Conservation (phyloP, 2,888 invertebrate species). For the Aradus depressus region DNA sequence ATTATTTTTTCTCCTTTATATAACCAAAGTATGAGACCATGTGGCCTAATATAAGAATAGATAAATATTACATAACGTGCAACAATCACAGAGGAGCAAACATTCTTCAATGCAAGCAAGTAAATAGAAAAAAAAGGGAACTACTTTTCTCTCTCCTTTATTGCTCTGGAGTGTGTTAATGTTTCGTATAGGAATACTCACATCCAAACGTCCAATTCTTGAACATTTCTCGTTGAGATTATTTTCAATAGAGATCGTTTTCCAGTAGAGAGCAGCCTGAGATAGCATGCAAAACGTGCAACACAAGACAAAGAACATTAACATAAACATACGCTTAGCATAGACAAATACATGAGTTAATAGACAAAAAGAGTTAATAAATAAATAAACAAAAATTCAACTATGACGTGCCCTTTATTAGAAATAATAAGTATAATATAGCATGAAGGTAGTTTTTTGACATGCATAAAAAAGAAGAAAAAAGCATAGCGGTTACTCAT, state of each 20-base stretch:
- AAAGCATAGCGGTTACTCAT: no score
- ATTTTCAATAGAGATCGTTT: conserved; percentile 27
- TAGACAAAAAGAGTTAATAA: neutral
- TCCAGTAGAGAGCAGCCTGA: conserved; percentile 31
- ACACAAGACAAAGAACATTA: conserved; percentile 1
- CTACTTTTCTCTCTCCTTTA: no score
- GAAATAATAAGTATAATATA: no score
- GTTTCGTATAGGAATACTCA: no score
- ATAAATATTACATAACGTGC: neutral
- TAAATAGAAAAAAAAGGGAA: no score
- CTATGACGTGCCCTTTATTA: neutral
- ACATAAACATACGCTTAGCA: neutral
- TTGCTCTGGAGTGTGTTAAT: no score
- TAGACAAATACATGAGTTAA: neutral
- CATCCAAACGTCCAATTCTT: conserved; percentile 23
- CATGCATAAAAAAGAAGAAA: no score
- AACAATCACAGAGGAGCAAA: no score
- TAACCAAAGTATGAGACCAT: conserved; percentile 5
- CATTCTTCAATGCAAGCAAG: no score
- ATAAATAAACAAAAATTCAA: neutral
- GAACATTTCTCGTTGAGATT: conserved; percentile 20
- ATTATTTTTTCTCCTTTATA: neutral
- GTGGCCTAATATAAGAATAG: conserved; percentile 11
- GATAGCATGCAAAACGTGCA: conserved; percentile 24
- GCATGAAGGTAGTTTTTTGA: no score